Conservation (phyloP, 2,113 vertebrate genomes). For the Jaculus jaculus region DNA sequence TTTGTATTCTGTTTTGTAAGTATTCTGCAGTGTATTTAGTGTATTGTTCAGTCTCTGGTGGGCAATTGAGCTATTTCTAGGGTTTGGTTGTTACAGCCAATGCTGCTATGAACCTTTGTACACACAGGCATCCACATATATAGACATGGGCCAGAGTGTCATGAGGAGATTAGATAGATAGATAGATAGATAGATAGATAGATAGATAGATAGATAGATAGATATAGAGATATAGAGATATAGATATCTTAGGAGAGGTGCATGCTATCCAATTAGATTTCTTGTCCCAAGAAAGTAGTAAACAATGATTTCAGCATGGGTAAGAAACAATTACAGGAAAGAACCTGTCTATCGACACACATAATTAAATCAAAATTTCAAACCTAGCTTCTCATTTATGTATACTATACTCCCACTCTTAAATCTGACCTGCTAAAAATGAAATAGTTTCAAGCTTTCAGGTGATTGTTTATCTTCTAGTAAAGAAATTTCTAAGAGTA, state of each 20-base stretch:
- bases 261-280: neutral
- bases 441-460: conserved; percentile 8
- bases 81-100: too few species aligned
- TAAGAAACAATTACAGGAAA: conserved; percentile 24
- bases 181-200: too few species aligned
- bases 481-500: neutral
- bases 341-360: neutral
- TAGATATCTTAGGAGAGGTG: neutral
- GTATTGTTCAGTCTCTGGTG: too few species aligned
- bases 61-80: too few species aligned
- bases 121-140: too few species aligned
- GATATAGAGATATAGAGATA: too few species aligned
- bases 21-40: too few species aligned
- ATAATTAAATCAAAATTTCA: conserved; percentile 52
- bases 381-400: neutral
- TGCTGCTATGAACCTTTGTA: too few species aligned
- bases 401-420: neutral
- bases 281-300: conserved; percentile 24
- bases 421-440: neutral
- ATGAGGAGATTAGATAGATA: too few species aligned
- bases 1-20: too few species aligned
- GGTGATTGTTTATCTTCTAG: neutral
- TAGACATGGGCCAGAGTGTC: too few species aligned
- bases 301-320: neutral
- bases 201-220: too few species aligned